Base-by-base conservation (phyloP, 2,797 vertebrate genomes). In the Danio aesculapii region DNA sequence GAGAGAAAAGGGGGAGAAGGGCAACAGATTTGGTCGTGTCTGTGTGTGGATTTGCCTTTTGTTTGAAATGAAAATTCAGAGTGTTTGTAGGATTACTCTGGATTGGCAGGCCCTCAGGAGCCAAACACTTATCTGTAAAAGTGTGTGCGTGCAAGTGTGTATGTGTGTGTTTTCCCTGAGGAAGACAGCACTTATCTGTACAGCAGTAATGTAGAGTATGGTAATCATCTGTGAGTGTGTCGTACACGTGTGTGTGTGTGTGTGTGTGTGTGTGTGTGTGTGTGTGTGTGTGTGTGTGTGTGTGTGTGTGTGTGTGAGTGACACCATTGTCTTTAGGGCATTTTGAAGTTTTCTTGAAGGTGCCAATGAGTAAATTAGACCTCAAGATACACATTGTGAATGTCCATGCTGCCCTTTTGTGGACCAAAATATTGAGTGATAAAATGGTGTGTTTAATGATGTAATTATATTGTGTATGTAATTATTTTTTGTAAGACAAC, bases 1-100 rank as follows among this genome's bases (percentile, higher is more conserved):
- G 46, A 39, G 43, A 69, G 58, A 64, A 30, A 66, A 49, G 70
- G 61, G 77, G 58, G 61, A 73, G 79, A 63, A 59, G 76, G 69
- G 77, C 90, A 80, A 90, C 89, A 85, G 91, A 92, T 90, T 90
- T 86, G 88, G 89, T 90, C 44, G 86, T 90, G 89, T 93, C 90
- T 91, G 92, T 85, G 89, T 86, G 89, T 87, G 85, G 90, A 86
- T 92, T 91, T 92, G 90, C 87, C 90, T 91, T 93, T 94, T 93
- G 93, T 94, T 93, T 94, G 92, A 94, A 93, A 93, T 93, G 92
- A 93, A 93, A 93, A 93, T 92, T 92, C 91, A 86, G 90, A 91
- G 90, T 92, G 92, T 94, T 92, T 93, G 92, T 92, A 88, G 93
- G 93, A 94, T 94, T 94, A 94, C 89, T 90, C 92, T 90, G 93